Conservation (phyloP, 2,888 invertebrate genomes). For the Drosophila algonquin region DNA sequence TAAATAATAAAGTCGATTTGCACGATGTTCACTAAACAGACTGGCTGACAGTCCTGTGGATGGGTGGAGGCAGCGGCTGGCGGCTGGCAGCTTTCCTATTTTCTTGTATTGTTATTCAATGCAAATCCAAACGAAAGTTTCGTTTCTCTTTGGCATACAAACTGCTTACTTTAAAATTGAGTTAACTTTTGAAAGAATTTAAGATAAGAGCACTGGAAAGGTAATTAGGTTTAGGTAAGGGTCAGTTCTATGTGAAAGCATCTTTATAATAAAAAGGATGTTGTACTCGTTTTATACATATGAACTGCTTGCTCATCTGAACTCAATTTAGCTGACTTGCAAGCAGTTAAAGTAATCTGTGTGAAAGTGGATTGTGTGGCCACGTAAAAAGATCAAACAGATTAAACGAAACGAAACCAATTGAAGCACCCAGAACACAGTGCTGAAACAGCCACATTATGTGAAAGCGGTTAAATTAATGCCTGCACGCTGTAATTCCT, state of each 20-base stretch:
- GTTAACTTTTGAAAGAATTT: slow-evolving; percentile 13
- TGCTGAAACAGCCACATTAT: neutral
- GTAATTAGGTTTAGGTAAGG: neutral
- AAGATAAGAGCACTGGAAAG: neutral
- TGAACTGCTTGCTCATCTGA: neutral
- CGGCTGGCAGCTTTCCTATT: slow-evolving; percentile 1
- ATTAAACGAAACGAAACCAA: neutral
- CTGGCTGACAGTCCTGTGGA: neutral
- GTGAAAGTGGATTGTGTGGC: neutral
- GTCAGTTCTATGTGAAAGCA: neutral
- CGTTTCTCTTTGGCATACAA: slow-evolving; percentile 16
- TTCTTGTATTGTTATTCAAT: slow-evolving; percentile 38
- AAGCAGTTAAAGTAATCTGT: neutral
- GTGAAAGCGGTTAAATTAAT: too few species aligned
- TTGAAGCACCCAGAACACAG: neutral
- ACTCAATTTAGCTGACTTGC: neutral
- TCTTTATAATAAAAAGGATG: neutral
- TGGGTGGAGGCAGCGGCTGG: neutral
- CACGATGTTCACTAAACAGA: slow-evolving; percentile 52
- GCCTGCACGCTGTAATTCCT: neutral
- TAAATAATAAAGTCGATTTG: slow-evolving; percentile 79
- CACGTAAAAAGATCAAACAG: neutral
- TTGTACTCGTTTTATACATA: neutral
- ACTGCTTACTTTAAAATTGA: slow-evolving; percentile 5
- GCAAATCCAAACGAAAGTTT: slow-evolving; percentile 37